Evolutionary conservation across 2,113 vertebrate genomes (phyloP).

Genomic region (Scophthalmus maximus): DNA sequence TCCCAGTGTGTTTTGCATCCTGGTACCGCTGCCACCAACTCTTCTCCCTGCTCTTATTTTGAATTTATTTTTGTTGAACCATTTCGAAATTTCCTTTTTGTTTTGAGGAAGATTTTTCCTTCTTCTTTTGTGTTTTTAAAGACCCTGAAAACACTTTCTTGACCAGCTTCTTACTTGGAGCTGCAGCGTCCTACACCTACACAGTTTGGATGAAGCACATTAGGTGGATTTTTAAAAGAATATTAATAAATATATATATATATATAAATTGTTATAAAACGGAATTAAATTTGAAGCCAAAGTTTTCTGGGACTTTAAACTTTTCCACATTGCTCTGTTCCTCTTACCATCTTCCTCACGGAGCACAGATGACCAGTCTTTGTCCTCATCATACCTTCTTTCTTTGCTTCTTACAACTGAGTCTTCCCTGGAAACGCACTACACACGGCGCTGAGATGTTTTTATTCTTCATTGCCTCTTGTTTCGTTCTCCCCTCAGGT

Average conservation of each 20-base stretch:
- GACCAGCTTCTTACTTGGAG: neutral
- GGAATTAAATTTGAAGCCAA: neutral
- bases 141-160: neutral
- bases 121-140: slow-evolving; percentile 15
- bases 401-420: neutral
- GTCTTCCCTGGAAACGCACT: slow-evolving; percentile 13
- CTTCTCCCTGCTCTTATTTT: slow-evolving; percentile 2
- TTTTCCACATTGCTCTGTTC: neutral
- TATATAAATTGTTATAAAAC: too few relatives aligned
- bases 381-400: neutral
- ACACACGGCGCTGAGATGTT: neutral
- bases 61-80: neutral
- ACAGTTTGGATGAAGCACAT: neutral
- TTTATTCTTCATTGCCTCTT: neutral
- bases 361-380: neutral
- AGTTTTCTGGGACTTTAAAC: slow-evolving; percentile 25
- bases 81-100: too few relatives aligned
- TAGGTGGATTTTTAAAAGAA: too few relatives aligned
- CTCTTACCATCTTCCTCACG: neutral
- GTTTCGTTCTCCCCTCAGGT: slow-evolving; percentile 70
- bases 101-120: too few relatives aligned
- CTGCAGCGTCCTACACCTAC: neutral
- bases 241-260: too few relatives aligned
- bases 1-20: slow-evolving; percentile 18
- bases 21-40: slow-evolving; percentile 5